Evolutionary conservation across 2,888 invertebrate genomes (phyloP).

Genomic region (Bellardia pandia): DNA sequence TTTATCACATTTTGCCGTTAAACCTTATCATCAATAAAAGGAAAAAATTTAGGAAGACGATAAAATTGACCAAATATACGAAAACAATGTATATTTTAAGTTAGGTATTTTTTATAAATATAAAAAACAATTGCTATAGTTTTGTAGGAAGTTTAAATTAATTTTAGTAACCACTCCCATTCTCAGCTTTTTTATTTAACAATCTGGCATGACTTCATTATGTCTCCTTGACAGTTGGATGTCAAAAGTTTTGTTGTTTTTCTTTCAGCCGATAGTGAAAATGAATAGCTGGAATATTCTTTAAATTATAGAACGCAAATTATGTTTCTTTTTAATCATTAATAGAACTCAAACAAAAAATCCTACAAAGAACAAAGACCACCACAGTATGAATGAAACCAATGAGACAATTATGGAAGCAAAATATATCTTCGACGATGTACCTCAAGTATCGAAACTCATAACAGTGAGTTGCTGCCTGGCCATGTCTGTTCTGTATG

Average conservation of each 20-base stretch:
- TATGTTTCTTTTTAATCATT: conserved; percentile 39
- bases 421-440: conserved; percentile 54
- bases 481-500: conserved; percentile 91
- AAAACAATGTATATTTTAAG: too few species aligned
- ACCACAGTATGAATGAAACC: conserved; percentile 62
- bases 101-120: too few species aligned
- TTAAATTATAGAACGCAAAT: conserved; percentile 8
- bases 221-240: neutral
- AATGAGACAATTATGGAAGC: conserved; percentile 55
- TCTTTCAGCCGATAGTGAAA: conserved; percentile 5
- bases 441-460: conserved; percentile 83
- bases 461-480: conserved; percentile 90
- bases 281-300: conserved; percentile 15
- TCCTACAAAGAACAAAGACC: conserved; percentile 5
- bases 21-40: too few species aligned
- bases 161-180: too few species aligned
- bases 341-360: neutral
- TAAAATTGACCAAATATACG: too few species aligned
- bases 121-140: too few species aligned
- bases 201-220: conserved; percentile 6
- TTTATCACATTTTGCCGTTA: too few species aligned
- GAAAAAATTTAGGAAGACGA: too few species aligned
- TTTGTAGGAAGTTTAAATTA: too few species aligned
- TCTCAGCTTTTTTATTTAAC: too few species aligned
- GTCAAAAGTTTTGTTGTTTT: conserved; percentile 6